Evolutionary conservation across 2,888 invertebrate species (phyloP), one percentile per base, ranked within the genome.

Genomic region (Dicyrtomina minuta): DNA sequence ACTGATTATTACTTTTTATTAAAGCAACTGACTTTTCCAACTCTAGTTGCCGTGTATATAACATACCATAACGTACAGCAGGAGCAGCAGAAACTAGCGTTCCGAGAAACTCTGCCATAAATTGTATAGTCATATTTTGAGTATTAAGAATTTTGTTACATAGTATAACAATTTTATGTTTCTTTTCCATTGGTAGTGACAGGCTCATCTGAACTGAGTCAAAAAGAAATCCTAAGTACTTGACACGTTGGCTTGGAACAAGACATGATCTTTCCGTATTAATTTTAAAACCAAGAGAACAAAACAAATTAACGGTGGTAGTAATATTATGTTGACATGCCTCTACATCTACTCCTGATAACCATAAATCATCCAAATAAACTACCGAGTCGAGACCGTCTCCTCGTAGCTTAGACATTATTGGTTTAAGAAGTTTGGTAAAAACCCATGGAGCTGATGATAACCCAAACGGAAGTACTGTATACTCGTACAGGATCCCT

Each of bases 21-120:
- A 73, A 53, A 20, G 46, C 49, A 12, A 33, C 5, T 15, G 4
- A 55, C 58, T 68, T 74, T 24, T 51, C 22, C 22, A 13, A 46
- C 41, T 72, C 72, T 20, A 74, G 26, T 17, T n/a, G 22, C 41
- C 61, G 51, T 0, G 68, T 70, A 51, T 70, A 62, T 17, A 73
- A 20, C 17, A 20, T 20, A 4, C 22, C 13, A 17, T 53, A 22
- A 24, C 12, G 12, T 6, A 53, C 13, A 17, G 51, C 17, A 10
- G 20, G 22, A 6, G 22, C 5, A 5, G 51, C 20, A 24, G 51
- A 41, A 51, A 74, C 53, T n/a, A 72, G 33, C 44, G 49, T 60
- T 6, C 66, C 66, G 8, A 27, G 10, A n/a, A 66, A 1, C 20
- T 55, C 27, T 41, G 66, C 13, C 12, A 66, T 15, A 8, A 10